A percentile compares a stretch with the other conserved stretches of the same genome.
Evolutionary conservation across 2,888 invertebrate genomes (phyloP).

Genomic region (Chirona hameri): DNA sequence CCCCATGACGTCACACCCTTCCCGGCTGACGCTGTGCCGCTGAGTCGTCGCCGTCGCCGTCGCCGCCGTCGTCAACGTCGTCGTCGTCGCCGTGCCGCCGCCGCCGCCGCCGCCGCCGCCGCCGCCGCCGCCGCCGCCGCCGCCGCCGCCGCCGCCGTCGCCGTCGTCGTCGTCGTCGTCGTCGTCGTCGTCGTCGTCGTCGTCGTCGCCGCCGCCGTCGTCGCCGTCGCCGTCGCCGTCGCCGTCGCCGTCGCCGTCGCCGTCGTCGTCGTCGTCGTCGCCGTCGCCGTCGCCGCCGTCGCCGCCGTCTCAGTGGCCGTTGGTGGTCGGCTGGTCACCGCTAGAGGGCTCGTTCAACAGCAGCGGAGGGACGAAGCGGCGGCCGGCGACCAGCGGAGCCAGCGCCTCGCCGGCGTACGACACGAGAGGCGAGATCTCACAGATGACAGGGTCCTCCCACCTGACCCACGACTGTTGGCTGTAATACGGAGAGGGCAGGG

Average conservation of each 20-base stretch:
- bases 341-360: slow-evolving; percentile 48
- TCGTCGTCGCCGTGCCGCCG: neutral
- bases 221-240: neutral
- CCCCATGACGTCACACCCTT: neutral
- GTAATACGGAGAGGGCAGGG: no score
- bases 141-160: no score
- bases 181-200: neutral
- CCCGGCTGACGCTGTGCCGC: no score
- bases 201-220: neutral
- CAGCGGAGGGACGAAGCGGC: slow-evolving; percentile 64
- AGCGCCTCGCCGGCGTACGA: slow-evolving; percentile 89
- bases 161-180: no score
- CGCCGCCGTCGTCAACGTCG: neutral
- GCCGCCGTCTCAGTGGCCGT: neutral
- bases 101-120: neutral
- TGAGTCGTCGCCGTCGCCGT: neutral
- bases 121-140: neutral
- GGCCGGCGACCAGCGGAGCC: slow-evolving; percentile 60
- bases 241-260: neutral
- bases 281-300: neutral
- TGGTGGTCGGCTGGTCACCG: neutral
- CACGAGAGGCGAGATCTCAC: slow-evolving; percentile 87
- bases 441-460: slow-evolving; percentile 51
- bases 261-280: neutral
- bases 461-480: slow-evolving; percentile 40